Percentiles rank a stretch among this genome's conserved stretches.
Conservation (phyloP, 2,113 vertebrate genomes). For the Leptosomus discolor region DNA sequence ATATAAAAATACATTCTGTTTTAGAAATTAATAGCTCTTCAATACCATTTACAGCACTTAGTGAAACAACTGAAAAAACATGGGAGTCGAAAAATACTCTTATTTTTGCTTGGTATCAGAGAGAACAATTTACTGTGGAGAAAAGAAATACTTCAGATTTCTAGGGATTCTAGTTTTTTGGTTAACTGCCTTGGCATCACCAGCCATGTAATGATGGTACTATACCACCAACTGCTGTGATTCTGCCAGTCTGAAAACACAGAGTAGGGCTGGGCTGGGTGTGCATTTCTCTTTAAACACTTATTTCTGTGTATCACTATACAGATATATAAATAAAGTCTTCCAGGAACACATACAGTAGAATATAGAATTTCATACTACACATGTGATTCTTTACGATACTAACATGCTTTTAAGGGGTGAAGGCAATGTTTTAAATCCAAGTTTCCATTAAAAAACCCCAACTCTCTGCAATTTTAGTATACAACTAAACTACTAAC, state of each 20-base stretch:
- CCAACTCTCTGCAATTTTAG: not conserved
- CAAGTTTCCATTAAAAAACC: not conserved
- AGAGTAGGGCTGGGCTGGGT: not conserved
- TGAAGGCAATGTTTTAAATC: not conserved
- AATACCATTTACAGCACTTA: not conserved
- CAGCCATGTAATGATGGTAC: not conserved
- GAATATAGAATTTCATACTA: not conserved
- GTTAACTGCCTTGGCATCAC: not conserved
- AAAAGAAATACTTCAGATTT: not conserved
- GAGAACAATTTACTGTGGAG: not conserved
- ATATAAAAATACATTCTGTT: not conserved
- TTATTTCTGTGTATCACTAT: not conserved
- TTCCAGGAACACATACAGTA: not conserved
- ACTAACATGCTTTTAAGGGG: not conserved
- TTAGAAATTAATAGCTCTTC: not conserved
- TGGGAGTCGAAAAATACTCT: not conserved
- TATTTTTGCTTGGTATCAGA: not conserved
- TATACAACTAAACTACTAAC: not conserved
- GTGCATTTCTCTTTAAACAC: not conserved
- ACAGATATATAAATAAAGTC: too few relatives aligned
- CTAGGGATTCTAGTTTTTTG: not conserved
- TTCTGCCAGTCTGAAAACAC: not conserved
- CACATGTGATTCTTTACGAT: not conserved
- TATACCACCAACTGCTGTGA: not conserved
- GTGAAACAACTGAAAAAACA: slow-evolving; percentile 10